phyloP scores from a whole-genome alignment of 2,797 vertebrate genomes.

The Pempheris klunzingeri region DNA sequence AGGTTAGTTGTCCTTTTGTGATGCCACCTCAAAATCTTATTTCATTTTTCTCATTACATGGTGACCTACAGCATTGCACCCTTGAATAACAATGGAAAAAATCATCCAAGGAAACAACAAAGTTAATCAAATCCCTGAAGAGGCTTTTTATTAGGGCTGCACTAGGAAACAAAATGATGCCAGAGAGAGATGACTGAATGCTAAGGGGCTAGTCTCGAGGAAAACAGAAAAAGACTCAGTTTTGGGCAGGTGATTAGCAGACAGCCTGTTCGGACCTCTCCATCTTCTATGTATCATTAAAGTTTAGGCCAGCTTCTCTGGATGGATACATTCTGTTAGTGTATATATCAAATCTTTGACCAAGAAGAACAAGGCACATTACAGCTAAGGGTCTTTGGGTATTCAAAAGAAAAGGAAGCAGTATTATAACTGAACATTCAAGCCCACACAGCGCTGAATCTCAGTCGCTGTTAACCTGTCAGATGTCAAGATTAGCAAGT shows the following conservation, averaged over 20 bases:
- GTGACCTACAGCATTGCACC: not conserved
- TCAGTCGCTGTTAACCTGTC: conserved; percentile 43
- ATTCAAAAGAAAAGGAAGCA: conserved; percentile 40
- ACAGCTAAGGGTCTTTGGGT: conserved; percentile 21
- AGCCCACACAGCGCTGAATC: conserved; percentile 29
- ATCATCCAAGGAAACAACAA: not conserved
- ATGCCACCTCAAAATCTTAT: conserved; percentile 3
- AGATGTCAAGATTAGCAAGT: conserved; percentile 41
- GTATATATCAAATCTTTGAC: conserved; percentile 30
- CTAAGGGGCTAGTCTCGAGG: conserved; percentile 34
- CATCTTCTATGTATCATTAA: conserved; percentile 40
- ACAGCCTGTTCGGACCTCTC: conserved; percentile 42
- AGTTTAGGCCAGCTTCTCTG: conserved; percentile 33
- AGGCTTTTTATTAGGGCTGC: conserved; percentile 4
- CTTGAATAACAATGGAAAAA: not conserved
- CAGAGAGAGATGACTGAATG: conserved; percentile 10
- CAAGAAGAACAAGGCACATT: conserved; percentile 57
- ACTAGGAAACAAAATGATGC: conserved; percentile 20
- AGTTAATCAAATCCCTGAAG: conserved; percentile 35
- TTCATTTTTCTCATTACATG: conserved; percentile 22
- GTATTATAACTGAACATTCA: conserved; percentile 57
- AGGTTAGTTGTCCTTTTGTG: not conserved
- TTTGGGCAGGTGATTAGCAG: conserved; percentile 47
- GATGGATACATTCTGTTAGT: conserved; percentile 31
- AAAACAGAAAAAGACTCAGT: conserved; percentile 23